A percentile compares a stretch with the other conserved stretches of the same genome.
Conservation (phyloP, 2,888 invertebrate genomes). For the Zygothrica quintamaculata region DNA sequence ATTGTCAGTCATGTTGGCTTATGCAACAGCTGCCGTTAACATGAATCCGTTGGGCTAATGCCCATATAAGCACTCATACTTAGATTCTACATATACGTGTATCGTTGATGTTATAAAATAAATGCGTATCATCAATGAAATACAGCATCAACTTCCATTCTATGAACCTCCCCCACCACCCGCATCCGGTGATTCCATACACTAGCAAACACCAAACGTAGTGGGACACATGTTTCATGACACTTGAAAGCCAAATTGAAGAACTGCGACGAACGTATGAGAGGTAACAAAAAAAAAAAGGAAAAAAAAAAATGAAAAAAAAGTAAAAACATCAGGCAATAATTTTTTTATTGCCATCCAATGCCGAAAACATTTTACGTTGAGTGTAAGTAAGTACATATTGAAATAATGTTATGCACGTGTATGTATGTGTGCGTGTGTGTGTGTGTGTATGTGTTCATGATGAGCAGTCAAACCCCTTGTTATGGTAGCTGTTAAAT, state of each 20-base stretch:
- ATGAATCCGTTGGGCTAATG: conserved; percentile 47
- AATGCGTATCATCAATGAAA: conserved; percentile 48
- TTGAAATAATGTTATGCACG: conserved; percentile 56
- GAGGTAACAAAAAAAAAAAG: conserved; percentile 23
- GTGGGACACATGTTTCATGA: conserved; percentile 69
- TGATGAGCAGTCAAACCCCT: conserved; percentile 65
- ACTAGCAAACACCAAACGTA: not conserved
- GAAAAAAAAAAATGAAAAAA: conserved; percentile 16
- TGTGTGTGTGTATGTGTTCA: conserved; percentile 28
- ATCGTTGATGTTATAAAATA: conserved; percentile 46
- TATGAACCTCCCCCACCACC: not conserved
- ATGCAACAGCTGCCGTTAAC: conserved; percentile 52
- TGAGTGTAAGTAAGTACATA: conserved; percentile 56
- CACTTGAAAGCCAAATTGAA: conserved; percentile 54
- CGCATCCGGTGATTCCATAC: too few species aligned
- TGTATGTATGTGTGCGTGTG: conserved; percentile 11
- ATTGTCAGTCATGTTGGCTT: conserved; percentile 47
- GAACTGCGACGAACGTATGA: conserved; percentile 49
- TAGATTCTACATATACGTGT: conserved; percentile 7
- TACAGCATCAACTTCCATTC: not conserved
- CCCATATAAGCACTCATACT: conserved; percentile 22
- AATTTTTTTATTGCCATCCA: conserved; percentile 65
- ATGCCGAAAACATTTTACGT: conserved; percentile 63
- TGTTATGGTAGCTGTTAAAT: conserved; percentile 69
- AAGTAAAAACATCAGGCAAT: conserved; percentile 52